These are phyloP conservation scores for Heterotilapia buettikoferi DNA, from an alignment of 2,113 vertebrate species.

Conservation along the genomic window DNA sequence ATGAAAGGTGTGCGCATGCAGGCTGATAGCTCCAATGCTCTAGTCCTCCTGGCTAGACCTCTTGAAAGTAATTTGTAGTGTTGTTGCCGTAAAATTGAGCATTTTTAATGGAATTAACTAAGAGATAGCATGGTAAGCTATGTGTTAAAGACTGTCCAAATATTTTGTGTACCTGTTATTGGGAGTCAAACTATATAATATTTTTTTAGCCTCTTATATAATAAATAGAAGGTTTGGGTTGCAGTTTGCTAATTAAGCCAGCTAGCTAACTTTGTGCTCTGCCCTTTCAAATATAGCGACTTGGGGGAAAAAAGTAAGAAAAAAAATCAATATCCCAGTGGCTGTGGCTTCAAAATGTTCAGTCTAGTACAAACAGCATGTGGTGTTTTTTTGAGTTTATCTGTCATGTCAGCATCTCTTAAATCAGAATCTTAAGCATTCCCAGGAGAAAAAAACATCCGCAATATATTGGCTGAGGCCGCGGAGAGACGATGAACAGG, in stretches of 20 bases:
- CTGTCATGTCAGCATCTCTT: background rate
- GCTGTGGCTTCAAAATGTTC: background rate
- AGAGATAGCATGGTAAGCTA: background rate
- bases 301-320: background rate
- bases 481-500: background rate
- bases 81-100: background rate
- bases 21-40: background rate
- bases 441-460: background rate
- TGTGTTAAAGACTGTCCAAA: background rate
- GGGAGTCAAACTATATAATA: background rate
- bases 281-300: background rate
- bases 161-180: background rate
- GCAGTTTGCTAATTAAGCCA: background rate
- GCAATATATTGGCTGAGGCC: background rate
- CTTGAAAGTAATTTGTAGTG: background rate
- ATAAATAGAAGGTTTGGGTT: background rate
- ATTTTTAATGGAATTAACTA: background rate
- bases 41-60: background rate
- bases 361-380: background rate
- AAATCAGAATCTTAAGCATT: background rate
- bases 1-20: background rate
- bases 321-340: background rate
- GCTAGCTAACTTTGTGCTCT: background rate
- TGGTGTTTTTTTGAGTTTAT: background rate
- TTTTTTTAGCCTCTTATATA: background rate